phyloP scores from a whole-genome alignment of 2,888 invertebrate species.

The Exephanes ischioxanthus region DNA sequence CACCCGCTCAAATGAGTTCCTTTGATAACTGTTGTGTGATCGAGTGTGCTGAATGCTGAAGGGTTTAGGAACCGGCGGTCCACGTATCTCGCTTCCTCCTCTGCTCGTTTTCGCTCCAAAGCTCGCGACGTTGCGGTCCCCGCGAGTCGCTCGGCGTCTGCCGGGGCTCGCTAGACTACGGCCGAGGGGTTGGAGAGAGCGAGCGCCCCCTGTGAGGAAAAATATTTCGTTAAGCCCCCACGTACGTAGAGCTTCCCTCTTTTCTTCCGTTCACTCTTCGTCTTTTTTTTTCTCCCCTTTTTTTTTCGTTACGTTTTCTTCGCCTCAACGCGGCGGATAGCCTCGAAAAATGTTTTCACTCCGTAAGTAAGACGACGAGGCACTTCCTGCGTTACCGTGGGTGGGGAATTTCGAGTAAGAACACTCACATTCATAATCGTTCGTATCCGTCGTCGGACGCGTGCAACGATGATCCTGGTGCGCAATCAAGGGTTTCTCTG shows the following conservation, averaged over 20 bases:
- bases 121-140: constrained; percentile 16
- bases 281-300: constrained; percentile 16
- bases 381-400: constrained; percentile 9
- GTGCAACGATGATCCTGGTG: too few relatives aligned
- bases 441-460: too few relatives aligned
- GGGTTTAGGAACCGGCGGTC: constrained; percentile 79
- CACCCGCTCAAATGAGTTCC: constrained; percentile 78
- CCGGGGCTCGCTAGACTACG: constrained; percentile 24
- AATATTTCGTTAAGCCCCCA: constrained; percentile 64
- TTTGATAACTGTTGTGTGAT: constrained; percentile 85
- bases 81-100: constrained; percentile 61
- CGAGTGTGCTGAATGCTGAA: constrained; percentile 84
- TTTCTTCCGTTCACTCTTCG: constrained; percentile 17
- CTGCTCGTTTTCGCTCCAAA: constrained; percentile 57
- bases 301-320: constrained; percentile 7
- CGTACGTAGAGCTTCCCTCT: constrained; percentile 51
- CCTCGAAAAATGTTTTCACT: constrained; percentile 40
- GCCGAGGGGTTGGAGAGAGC: not conserved
- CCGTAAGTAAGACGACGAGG: constrained; percentile 4
- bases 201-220: constrained; percentile 39
- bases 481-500: too few relatives aligned
- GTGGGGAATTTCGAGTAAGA: not conserved
- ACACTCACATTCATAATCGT: too few relatives aligned
- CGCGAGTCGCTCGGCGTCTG: constrained; percentile 8
- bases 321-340: constrained; percentile 8